phyloP scores from a whole-genome alignment of 2,888 invertebrate species.

The Liposcelis brunnea region DNA sequence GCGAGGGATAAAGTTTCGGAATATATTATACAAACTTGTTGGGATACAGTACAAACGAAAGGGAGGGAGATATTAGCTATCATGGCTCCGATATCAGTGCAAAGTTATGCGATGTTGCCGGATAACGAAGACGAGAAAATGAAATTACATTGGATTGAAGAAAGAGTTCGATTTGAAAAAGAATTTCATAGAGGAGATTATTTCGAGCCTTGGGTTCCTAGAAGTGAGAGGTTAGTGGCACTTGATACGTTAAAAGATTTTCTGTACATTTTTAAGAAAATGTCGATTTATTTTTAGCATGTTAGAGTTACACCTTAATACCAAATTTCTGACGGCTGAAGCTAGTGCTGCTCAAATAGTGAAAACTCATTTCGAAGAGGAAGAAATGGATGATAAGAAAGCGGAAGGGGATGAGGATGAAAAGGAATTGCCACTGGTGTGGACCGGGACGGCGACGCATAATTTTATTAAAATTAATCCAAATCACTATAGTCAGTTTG shows the following conservation, averaged over 20 bases:
- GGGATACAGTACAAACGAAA: background rate
- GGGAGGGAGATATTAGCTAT: background rate
- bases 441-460: conserved; percentile 19
- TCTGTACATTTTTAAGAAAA: background rate
- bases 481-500: conserved; percentile 22
- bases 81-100: background rate
- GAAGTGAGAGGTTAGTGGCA: conserved; percentile 11
- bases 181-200: conserved; percentile 13
- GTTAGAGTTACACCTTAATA: too few relatives aligned
- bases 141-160: background rate
- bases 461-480: conserved; percentile 21
- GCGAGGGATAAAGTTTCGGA: background rate
- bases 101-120: background rate
- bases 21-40: background rate
- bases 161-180: background rate
- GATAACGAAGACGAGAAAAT: background rate
- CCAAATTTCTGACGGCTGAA: too few relatives aligned
- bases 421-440: conserved; percentile 23
- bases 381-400: conserved; percentile 11
- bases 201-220: conserved; percentile 17
- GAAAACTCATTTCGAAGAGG: background rate
- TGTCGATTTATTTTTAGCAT: too few relatives aligned
- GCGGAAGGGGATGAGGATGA: conserved; percentile 24
- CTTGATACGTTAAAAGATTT: background rate
- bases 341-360: too few relatives aligned